Base-by-base conservation (phyloP, 2,888 invertebrate species). In the Itoplectis maculator region DNA sequence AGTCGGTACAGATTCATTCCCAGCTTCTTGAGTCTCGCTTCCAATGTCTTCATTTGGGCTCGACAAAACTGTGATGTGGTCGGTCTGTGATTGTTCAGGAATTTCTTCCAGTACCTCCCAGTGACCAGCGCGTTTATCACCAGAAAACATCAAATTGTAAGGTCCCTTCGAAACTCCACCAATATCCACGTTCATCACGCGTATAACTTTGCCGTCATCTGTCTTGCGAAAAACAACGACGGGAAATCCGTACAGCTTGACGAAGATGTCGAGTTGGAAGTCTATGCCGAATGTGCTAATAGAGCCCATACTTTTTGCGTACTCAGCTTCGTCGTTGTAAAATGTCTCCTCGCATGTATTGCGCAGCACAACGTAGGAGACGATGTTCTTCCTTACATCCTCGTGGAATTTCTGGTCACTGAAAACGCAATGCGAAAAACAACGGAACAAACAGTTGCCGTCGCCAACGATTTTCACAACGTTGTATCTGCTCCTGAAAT, bases 371-470 rank as follows among this genome's bases (percentile, higher is more conserved):
- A 23, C 23, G 29, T 63, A 40, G 8, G 45, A 11, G 1, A 63
- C 63, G 15, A 73, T 63, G 29, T 61, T 20, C 29, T 47, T 56
- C n/a, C 73, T 47, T 1, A 73, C 37, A 0, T n/a, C n/a, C 8
- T 8, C 23, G 47, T 73, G 49, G 0, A 40, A 42, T 18, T 51
- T n/a, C 18, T 74, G 35, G 35, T 74, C 51, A 5, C 40, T 40
- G 13, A 49, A 63, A 9, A 74, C 2, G 15, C 49, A 23, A 11
- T 9, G 11, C 2, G 73, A 13, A 63, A 73, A 51, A 40, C 73
- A 49, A 5, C 73, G 49, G 11, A 73, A 73, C n/a, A 74, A n/a
- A 29, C 73, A 63, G n/a, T 74, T 73, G 11, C 63, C 73, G 23
- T 73, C 73, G 0, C 61, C 73, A 20, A 18, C 20, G 8, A 73